phyloP scores from a whole-genome alignment of 2,797 vertebrate species.

The Momotus momota region DNA sequence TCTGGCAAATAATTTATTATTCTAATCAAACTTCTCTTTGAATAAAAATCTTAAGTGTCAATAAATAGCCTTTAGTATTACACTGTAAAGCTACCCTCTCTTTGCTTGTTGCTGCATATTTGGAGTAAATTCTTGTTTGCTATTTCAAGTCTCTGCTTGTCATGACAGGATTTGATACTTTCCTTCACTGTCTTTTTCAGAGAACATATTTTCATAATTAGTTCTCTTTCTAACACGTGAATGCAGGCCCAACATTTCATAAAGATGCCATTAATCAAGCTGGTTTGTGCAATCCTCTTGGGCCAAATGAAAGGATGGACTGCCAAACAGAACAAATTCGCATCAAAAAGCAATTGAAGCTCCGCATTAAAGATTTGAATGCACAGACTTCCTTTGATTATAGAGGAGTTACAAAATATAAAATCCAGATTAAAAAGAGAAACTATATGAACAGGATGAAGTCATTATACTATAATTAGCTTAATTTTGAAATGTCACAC shows the following conservation, averaged over 20 bases:
- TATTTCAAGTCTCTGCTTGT: not conserved
- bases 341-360: not conserved
- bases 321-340: not conserved
- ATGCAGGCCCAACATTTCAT: not conserved
- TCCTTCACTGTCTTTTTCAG: not conserved
- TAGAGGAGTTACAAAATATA: not conserved
- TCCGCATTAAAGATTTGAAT: slow-evolving; percentile 7
- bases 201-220: not conserved
- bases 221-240: not conserved
- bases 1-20: not conserved
- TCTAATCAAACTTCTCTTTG: not conserved
- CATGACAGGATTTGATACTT: not conserved
- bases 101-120: not conserved
- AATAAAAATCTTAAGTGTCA: not conserved
- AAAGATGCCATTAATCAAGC: not conserved
- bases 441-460: not conserved
- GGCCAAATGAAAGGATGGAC: not conserved
- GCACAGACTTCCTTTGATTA: not conserved
- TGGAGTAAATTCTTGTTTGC: not conserved
- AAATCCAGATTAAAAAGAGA: not conserved
- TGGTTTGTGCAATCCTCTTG: not conserved
- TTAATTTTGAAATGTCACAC: not conserved
- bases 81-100: not conserved
- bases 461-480: not conserved
- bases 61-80: not conserved